Conservation (phyloP, 2,797 vertebrate species). For the Sebastes minor region DNA sequence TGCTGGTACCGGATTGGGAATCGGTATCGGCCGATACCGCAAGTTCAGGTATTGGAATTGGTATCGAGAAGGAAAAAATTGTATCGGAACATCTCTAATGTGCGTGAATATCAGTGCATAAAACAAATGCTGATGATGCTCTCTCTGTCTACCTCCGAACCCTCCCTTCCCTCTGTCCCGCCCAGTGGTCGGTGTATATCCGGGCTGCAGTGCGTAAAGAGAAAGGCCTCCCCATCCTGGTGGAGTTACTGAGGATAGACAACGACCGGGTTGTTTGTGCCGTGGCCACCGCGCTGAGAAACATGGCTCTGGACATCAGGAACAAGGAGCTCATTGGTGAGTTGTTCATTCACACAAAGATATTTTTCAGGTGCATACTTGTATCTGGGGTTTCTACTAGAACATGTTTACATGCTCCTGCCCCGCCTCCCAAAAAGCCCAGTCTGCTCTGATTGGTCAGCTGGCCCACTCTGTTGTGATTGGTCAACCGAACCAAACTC, state of each 20-base stretch:
- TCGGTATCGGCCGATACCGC: too few species aligned
- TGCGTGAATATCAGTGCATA: neutral
- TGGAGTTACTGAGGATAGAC: constrained; percentile 98
- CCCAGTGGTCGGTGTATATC: constrained; percentile 97
- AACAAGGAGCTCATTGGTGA: constrained; percentile 98
- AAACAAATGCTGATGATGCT: neutral
- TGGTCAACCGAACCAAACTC: too few species aligned
- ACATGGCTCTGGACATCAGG: constrained; percentile 98
- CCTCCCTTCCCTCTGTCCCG: neutral
- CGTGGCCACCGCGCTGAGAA: constrained; percentile 95
- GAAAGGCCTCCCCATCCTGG: constrained; percentile 96
- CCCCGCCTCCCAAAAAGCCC: too few species aligned
- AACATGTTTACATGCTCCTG: too few species aligned
- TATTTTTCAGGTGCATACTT: too few species aligned
- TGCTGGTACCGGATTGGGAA: too few species aligned
- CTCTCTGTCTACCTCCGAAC: neutral
- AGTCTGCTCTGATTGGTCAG: too few species aligned
- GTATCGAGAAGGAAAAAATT: too few species aligned
- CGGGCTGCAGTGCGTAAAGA: constrained; percentile 97
- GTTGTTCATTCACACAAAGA: constrained; percentile 29
- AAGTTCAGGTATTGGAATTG: too few species aligned
- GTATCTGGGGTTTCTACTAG: too few species aligned
- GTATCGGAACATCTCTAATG: too few species aligned
- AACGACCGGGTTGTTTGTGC: constrained; percentile 98
- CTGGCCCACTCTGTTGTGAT: too few species aligned